Conservation (phyloP, 2,888 invertebrate species). For the Aplocera efformata region DNA sequence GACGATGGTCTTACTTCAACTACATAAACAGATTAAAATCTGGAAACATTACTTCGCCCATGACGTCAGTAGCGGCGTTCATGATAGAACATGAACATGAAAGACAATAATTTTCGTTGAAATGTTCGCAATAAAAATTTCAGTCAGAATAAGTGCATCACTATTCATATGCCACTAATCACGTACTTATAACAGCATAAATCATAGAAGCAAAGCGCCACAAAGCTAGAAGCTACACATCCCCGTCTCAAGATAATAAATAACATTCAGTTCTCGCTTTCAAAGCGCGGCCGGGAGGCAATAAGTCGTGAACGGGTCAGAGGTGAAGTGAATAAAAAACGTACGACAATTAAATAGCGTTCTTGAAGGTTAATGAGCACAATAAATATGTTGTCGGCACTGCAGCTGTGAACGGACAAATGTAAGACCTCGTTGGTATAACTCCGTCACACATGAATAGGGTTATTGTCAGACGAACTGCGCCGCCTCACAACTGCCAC, state of each 20-base stretch:
- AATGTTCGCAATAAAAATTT: not conserved
- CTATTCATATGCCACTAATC: conserved; percentile 61
- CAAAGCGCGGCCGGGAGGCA: conserved; percentile 75
- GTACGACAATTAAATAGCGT: conserved; percentile 80
- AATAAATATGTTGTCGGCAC: conserved; percentile 81
- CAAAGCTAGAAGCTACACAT: conserved; percentile 74
- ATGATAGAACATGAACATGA: too few species aligned
- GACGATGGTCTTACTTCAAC: conserved; percentile 46
- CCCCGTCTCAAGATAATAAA: conserved; percentile 72
- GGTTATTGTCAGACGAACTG: conserved; percentile 30
- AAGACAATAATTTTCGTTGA: too few species aligned
- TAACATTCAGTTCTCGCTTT: conserved; percentile 76
- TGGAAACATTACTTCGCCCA: conserved; percentile 44
- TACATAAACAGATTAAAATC: conserved; percentile 47
- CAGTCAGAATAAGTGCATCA: conserved; percentile 20
- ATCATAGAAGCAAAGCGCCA: conserved; percentile 76
- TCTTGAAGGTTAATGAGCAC: conserved; percentile 81
- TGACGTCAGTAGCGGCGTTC: conserved; percentile 37
- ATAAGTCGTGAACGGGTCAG: conserved; percentile 77
- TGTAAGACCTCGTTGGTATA: conserved; percentile 43
- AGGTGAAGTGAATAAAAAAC: conserved; percentile 80
- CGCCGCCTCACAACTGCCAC: too few species aligned
- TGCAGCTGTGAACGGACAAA: conserved; percentile 78
- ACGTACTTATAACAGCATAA: conserved; percentile 71
- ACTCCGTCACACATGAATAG: conserved; percentile 69